Percentiles rank a stretch among this genome's conserved stretches.
These are phyloP conservation scores for Antheraea pernyi DNA, from an alignment of 1,140 invertebrate genomes.

Conservation along the genomic window DNA sequence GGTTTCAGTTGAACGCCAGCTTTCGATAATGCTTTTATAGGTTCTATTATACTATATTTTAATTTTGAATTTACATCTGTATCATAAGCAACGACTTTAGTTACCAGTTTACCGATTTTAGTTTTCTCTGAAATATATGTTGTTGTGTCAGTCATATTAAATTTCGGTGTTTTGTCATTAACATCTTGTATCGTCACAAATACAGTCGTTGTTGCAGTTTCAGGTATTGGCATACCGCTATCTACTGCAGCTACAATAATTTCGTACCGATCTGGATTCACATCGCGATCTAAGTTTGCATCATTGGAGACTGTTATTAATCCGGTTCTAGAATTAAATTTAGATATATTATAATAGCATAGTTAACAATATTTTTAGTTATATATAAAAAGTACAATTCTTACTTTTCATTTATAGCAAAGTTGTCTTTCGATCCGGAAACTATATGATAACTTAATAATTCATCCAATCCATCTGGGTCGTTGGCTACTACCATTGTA, in stretches of 20 bases:
- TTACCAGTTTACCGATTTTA: constrained; percentile 82
- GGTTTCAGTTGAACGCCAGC: constrained; percentile 85
- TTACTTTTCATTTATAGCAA: constrained; percentile 86
- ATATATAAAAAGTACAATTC: constrained; percentile 23
- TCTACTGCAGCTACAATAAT: constrained; percentile 87
- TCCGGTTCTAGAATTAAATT: constrained; percentile 80
- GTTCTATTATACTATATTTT: constrained; percentile 84
- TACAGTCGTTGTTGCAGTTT: constrained; percentile 87
- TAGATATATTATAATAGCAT: not conserved
- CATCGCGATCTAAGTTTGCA: constrained; percentile 86
- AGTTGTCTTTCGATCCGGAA: constrained; percentile 88
- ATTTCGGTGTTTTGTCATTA: constrained; percentile 90
- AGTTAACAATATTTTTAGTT: too few species aligned
- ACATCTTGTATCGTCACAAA: constrained; percentile 88
- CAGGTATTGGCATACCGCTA: constrained; percentile 85
- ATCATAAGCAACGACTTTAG: constrained; percentile 84
- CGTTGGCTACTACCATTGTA: constrained; percentile 84
- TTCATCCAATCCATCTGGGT: constrained; percentile 87
- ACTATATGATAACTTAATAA: constrained; percentile 86
- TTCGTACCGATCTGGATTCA: constrained; percentile 83
- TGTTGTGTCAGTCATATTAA: constrained; percentile 81
- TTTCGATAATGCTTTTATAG: constrained; percentile 86
- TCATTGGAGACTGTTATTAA: constrained; percentile 86
- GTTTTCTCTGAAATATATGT: constrained; percentile 86
- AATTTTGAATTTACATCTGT: constrained; percentile 85